Evolutionary conservation across 2,888 invertebrate genomes (phyloP).

Genomic region (Cactoblastis cactorum): DNA sequence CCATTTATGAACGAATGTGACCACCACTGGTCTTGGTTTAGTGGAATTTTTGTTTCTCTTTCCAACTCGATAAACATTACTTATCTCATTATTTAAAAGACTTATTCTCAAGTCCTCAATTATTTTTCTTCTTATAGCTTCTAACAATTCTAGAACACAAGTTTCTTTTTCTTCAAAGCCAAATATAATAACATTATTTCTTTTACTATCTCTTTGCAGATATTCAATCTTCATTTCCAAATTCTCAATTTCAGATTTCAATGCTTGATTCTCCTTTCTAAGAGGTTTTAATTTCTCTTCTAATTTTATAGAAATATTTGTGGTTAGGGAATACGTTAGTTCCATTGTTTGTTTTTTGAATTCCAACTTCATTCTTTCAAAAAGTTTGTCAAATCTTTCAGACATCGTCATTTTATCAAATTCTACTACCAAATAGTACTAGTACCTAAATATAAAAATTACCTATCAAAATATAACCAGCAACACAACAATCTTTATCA

Average conservation of each 20-base stretch:
- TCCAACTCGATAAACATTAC: constrained; percentile 8
- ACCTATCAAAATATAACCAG: neutral
- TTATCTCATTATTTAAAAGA: neutral
- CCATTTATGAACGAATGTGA: constrained; percentile 3
- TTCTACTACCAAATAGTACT: neutral
- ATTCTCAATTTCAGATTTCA: constrained; percentile 2
- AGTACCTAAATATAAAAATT: neutral
- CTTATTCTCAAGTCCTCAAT: neutral
- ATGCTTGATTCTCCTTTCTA: neutral
- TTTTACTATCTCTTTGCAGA: constrained; percentile 7
- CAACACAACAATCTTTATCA: neutral
- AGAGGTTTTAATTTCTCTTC: constrained; percentile 7
- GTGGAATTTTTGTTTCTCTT: neutral
- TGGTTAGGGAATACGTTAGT: constrained; percentile 1
- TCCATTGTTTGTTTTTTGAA: constrained; percentile 8
- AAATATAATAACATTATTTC: constrained; percentile 11
- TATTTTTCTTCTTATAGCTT: neutral
- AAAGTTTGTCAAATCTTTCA: constrained; percentile 15
- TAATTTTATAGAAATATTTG: neutral
- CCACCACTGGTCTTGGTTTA: constrained; percentile 7
- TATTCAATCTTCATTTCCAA: constrained; percentile 3
- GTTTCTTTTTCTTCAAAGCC: constrained; percentile 8
- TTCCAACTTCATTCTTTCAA: constrained; percentile 13
- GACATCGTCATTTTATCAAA: neutral
- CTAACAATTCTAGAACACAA: neutral